Percentiles rank a stretch among this genome's conserved stretches.
Evolutionary conservation across 2,113 vertebrate genomes (phyloP).

Genomic region (Glaucidium brasilianum): DNA sequence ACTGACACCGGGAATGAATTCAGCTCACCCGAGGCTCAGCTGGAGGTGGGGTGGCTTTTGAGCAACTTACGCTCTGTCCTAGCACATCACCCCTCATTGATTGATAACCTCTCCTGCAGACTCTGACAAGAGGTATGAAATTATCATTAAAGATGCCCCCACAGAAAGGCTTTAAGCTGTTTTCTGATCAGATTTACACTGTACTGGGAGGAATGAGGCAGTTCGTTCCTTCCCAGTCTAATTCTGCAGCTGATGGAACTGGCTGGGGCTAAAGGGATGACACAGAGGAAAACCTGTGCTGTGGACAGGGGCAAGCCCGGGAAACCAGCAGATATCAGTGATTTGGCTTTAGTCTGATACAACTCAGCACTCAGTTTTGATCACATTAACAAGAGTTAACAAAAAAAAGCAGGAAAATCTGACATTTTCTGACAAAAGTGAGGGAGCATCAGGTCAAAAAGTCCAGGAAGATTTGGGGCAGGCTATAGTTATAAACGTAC

Average conservation of each 20-base stretch:
- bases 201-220: neutral
- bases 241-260: neutral
- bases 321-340: neutral
- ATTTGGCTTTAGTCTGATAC: neutral
- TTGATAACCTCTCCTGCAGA: neutral
- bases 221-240: neutral
- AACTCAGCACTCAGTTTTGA: neutral
- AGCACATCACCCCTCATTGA: neutral
- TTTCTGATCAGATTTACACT: neutral
- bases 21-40: neutral
- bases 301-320: neutral
- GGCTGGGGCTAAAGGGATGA: neutral
- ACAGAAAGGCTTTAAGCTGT: neutral
- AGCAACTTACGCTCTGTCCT: neutral
- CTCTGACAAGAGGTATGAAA: neutral
- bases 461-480: neutral
- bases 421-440: neutral
- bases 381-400: neutral
- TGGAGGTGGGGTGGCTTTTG: neutral
- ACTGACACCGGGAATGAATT: neutral
- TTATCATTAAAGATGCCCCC: neutral
- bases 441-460: neutral
- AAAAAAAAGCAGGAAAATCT: neutral
- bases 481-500: neutral
- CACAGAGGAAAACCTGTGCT: neutral